Conservation (phyloP, 2,113 vertebrate species). For the Ptilonorhynchus violaceus region DNA sequence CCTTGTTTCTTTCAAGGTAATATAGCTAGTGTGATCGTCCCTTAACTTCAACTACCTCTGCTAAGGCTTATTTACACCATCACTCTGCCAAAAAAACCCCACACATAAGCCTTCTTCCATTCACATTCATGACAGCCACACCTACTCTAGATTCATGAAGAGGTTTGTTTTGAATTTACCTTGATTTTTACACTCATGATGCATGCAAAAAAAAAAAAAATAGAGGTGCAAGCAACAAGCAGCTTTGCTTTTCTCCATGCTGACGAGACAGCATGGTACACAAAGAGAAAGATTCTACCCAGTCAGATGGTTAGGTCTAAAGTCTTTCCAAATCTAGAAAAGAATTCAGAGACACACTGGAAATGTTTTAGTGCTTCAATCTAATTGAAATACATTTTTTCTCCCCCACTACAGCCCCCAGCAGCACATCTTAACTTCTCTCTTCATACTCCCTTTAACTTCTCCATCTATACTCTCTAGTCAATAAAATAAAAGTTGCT, state of each 20-base stretch:
- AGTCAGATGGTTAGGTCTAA: background rate
- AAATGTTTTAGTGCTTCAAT: background rate
- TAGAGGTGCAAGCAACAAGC: background rate
- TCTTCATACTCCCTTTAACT: background rate
- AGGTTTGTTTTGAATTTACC: background rate
- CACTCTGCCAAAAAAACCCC: fast-evolving
- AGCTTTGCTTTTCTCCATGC: background rate
- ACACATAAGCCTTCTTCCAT: background rate
- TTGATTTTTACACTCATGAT: background rate
- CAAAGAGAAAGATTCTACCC: background rate
- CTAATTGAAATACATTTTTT: background rate
- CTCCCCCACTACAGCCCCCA: fast-evolving
- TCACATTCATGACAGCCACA: background rate
- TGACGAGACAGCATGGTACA: background rate
- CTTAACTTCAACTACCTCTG: background rate
- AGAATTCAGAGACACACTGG: background rate
- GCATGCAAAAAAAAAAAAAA: background rate
- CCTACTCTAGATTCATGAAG: background rate
- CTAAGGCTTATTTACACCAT: background rate
- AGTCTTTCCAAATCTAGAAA: background rate
- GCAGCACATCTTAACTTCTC: background rate
- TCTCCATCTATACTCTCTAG: background rate
- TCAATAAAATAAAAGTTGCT: background rate
- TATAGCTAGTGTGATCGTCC: background rate
- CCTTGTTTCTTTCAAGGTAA: background rate